Evolutionary conservation across 2,797 vertebrate genomes (phyloP).

Genomic region (Cirrhinus molitorella): DNA sequence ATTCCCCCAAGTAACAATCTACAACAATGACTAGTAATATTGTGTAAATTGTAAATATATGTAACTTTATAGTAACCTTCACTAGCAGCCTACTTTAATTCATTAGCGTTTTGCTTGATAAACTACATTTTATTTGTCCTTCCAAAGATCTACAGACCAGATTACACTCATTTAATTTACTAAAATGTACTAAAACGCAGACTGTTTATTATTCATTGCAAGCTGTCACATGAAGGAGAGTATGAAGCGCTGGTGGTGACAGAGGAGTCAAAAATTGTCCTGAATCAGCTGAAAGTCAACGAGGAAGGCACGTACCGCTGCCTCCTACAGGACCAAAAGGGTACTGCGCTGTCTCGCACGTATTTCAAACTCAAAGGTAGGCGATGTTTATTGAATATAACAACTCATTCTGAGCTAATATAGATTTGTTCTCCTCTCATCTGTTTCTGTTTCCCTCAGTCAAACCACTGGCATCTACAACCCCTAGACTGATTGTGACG

Average conservation of each 20-base stretch:
- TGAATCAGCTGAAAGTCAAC: constrained; percentile 75
- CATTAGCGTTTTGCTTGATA: background rate
- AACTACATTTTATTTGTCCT: background rate
- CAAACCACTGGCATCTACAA: constrained; percentile 33
- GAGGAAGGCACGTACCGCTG: constrained; percentile 77
- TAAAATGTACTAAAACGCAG: background rate
- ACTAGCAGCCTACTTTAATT: background rate
- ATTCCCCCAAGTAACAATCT: background rate
- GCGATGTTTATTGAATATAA: background rate
- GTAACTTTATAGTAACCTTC: background rate
- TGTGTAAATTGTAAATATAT: background rate
- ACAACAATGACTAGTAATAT: background rate
- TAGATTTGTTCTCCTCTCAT: background rate
- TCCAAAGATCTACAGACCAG: background rate
- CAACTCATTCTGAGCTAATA: background rate
- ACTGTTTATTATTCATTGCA: background rate
- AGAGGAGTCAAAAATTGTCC: constrained; percentile 71
- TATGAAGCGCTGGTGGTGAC: constrained; percentile 73
- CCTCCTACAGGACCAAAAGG: constrained; percentile 66
- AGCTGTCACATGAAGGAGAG: constrained; percentile 57
- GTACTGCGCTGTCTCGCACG: constrained; percentile 69
- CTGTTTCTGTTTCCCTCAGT: constrained; percentile 42
- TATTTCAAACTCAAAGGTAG: constrained; percentile 73
- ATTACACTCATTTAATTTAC: background rate
- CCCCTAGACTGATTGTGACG: constrained; percentile 26